Conservation (phyloP, 2,797 vertebrate genomes). For the Sciurus vulgaris region DNA sequence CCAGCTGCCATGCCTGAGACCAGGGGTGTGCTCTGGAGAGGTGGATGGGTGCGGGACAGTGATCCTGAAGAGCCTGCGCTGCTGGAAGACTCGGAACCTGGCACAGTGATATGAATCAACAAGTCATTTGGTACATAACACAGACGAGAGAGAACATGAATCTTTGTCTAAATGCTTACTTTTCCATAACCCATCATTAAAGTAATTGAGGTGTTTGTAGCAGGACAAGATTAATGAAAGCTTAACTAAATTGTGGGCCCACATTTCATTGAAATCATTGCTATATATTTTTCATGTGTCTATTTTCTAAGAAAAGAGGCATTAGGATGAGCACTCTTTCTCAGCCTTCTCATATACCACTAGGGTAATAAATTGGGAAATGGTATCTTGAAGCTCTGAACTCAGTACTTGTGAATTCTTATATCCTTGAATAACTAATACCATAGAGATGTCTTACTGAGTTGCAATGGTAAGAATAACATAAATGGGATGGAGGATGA, state of each 20-base stretch:
- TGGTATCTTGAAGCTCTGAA: background rate
- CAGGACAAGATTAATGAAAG: background rate
- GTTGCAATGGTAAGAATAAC: background rate
- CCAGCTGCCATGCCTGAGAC: conserved; percentile 84
- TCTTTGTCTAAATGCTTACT: background rate
- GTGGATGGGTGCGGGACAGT: conserved; percentile 90
- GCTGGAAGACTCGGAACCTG: conserved; percentile 93
- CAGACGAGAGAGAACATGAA: background rate
- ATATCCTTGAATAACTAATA: background rate
- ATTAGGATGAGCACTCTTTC: background rate
- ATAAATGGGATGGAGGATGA: background rate
- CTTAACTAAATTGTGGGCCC: background rate
- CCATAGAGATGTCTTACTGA: background rate
- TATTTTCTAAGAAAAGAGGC: background rate
- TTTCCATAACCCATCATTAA: background rate
- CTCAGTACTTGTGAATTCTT: background rate
- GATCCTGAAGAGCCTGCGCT: conserved; percentile 91
- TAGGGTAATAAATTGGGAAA: background rate
- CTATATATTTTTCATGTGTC: background rate
- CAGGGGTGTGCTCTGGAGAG: conserved; percentile 89
- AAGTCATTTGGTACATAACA: background rate
- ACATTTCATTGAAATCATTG: background rate
- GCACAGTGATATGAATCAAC: background rate
- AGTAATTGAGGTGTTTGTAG: background rate
- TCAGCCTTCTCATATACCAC: background rate